Percentiles rank a stretch among this genome's conserved stretches.
Conservation (phyloP, 2,797 vertebrate genomes). For the Euphonia xanthogaster region DNA sequence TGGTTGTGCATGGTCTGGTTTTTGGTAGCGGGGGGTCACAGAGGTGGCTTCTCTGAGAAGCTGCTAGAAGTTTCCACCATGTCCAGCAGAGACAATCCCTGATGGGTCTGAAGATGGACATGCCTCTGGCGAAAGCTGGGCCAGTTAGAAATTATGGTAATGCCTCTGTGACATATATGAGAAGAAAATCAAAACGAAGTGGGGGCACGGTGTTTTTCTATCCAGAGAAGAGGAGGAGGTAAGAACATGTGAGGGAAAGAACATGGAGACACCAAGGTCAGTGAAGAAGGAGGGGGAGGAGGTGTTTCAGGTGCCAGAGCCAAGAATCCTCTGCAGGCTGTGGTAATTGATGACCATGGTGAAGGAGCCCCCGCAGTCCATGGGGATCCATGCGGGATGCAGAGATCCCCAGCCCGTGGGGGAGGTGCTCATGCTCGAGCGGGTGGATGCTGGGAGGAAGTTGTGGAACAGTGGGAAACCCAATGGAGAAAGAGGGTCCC, state of each 20-base stretch:
- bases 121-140: background rate
- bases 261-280: background rate
- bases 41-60: background rate
- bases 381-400: background rate
- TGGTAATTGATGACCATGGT: background rate
- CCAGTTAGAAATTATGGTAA: background rate
- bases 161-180: background rate
- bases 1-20: background rate
- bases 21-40: background rate
- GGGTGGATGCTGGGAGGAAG: background rate
- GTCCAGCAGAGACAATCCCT: background rate
- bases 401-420: background rate
- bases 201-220: background rate
- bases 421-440: fast-evolving
- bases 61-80: background rate
- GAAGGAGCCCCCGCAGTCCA: background rate
- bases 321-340: fast-evolving
- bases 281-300: background rate
- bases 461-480: background rate
- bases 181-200: background rate
- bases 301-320: fast-evolving
- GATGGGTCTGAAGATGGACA: background rate
- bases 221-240: background rate
- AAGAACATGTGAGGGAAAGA: background rate
- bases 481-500: fast-evolving